phyloP scores from a whole-genome alignment of 2,888 invertebrate genomes.

The Caenorhabditis zanzibari region DNA sequence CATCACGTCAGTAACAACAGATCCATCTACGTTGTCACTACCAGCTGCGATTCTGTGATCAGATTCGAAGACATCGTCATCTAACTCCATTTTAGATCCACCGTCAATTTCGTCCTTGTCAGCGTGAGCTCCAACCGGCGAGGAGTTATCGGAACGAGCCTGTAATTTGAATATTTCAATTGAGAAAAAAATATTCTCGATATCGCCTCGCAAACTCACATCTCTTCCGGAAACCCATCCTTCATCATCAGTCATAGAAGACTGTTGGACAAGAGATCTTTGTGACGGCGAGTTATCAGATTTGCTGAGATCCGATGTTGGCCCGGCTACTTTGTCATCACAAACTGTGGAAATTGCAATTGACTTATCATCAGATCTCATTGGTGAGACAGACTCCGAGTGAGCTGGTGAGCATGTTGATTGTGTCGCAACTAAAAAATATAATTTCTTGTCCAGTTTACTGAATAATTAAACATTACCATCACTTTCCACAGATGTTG shows the following conservation, averaged over 20 bases:
- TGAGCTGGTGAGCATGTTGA: constrained; percentile 17
- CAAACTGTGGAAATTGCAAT: constrained; percentile 59
- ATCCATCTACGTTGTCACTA: constrained; percentile 55
- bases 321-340: constrained; percentile 52
- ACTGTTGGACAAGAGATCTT: constrained; percentile 51
- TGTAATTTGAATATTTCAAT: constrained; percentile 10
- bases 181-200: neutral
- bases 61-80: constrained; percentile 51
- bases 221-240: constrained; percentile 67
- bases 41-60: constrained; percentile 54
- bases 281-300: constrained; percentile 54
- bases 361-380: constrained; percentile 19
- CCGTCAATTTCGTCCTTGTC: constrained; percentile 40
- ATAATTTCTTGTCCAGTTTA: too few species aligned
- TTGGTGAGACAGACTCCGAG: constrained; percentile 30
- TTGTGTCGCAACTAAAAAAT: constrained; percentile 30
- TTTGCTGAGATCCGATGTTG: constrained; percentile 62
- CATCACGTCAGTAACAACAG: constrained; percentile 33
- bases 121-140: constrained; percentile 27
- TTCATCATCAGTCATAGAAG: constrained; percentile 66
- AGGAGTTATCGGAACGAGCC: constrained; percentile 57
- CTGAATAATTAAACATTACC: constrained; percentile 3
- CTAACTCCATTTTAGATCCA: constrained; percentile 17
- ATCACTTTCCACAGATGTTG: constrained; percentile 39
- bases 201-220: constrained; percentile 26